Percentiles rank a stretch among this genome's conserved stretches.
Evolutionary conservation across 2,888 invertebrate species (phyloP).

Genomic region (Nebria brevicollis): DNA sequence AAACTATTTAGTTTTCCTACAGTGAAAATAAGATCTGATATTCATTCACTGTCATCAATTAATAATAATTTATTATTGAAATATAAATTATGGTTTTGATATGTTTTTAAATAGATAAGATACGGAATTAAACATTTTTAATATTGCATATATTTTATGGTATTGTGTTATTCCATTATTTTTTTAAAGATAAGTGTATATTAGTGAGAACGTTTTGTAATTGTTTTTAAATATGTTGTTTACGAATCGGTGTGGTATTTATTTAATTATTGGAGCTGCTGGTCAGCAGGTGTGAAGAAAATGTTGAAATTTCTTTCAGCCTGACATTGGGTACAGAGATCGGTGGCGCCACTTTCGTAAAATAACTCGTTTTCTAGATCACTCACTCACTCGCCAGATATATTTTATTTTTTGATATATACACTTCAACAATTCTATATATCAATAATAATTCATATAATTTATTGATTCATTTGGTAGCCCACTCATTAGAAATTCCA

Average conservation of each 20-base stretch:
- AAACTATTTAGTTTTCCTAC: too few species aligned
- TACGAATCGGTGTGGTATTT: neutral
- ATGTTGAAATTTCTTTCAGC: constrained; percentile 17
- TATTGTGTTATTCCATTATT: neutral
- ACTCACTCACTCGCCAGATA: neutral
- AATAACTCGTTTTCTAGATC: constrained; percentile 21
- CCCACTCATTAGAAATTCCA: too few species aligned
- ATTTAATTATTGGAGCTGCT: neutral
- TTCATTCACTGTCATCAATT: too few species aligned
- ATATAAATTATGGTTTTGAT: too few species aligned
- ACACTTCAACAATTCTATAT: neutral
- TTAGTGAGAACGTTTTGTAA: neutral
- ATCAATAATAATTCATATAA: neutral
- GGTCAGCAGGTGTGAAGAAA: constrained; percentile 11
- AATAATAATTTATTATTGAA: too few species aligned
- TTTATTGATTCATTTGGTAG: too few species aligned
- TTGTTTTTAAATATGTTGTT: neutral
- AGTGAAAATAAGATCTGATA: too few species aligned
- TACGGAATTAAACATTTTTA: too few species aligned
- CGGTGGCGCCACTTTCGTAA: constrained; percentile 30
- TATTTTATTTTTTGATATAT: neutral
- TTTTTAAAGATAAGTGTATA: neutral
- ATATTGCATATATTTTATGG: too few species aligned
- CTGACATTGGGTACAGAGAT: constrained; percentile 18
- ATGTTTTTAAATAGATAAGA: too few species aligned